phyloP scores from a whole-genome alignment of 2,113 vertebrate genomes.

The Cercocebus atys region DNA sequence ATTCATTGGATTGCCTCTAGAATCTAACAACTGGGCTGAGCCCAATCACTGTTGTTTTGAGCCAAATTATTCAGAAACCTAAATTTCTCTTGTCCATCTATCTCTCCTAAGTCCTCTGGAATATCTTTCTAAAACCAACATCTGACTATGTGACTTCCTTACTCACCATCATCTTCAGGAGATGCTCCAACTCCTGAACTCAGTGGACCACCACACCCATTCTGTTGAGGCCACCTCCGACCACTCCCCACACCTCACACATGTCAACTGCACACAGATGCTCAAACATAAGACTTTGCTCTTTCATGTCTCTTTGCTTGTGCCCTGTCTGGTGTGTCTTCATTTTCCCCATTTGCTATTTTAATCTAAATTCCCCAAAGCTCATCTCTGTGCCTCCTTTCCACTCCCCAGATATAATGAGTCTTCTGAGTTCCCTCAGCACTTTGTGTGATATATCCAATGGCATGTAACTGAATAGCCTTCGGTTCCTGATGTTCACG shows the following conservation, averaged over 20 bases:
- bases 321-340: not conserved
- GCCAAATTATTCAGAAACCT: constrained; percentile 15
- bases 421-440: not conserved
- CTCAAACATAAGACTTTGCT: not conserved
- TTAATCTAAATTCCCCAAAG: constrained; percentile 15
- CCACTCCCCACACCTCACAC: not conserved
- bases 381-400: not conserved
- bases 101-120: not conserved
- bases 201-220: not conserved
- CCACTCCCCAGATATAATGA: not conserved
- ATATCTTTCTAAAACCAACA: not conserved
- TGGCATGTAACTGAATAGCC: not conserved
- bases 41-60: not conserved
- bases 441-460: not conserved
- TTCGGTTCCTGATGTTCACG: not conserved
- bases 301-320: not conserved
- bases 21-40: not conserved
- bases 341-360: not conserved
- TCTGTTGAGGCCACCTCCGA: not conserved
- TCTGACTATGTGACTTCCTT: not conserved
- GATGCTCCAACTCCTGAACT: not conserved
- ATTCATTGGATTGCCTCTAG: not conserved
- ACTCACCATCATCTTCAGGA: not conserved
- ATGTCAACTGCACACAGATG: not conserved
- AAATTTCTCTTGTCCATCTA: not conserved